A percentile compares a stretch with the other conserved stretches of the same genome.
These are phyloP conservation scores for Phoronis australis DNA, from an alignment of 2,888 invertebrate species.

Conservation along the genomic window DNA sequence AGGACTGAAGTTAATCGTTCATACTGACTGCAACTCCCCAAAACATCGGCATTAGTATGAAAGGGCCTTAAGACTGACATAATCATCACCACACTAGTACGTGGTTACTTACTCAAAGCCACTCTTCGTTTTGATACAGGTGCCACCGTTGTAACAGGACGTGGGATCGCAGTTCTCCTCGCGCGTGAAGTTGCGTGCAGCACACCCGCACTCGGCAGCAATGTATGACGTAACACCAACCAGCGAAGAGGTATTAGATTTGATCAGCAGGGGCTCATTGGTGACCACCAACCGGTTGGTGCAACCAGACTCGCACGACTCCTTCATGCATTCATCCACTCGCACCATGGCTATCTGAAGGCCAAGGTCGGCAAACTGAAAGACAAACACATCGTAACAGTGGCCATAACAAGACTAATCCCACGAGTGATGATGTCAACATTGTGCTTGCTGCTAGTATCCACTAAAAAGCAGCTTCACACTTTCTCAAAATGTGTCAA, in stretches of 20 bases:
- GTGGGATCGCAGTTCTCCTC: slow-evolving; percentile 67
- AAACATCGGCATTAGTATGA: no score
- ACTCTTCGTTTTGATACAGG: slow-evolving; percentile 63
- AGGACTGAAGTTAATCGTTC: no score
- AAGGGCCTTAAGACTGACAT: no score
- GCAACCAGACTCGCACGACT: slow-evolving; percentile 64
- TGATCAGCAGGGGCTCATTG: slow-evolving; percentile 66
- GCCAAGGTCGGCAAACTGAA: slow-evolving; percentile 82
- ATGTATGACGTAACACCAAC: slow-evolving; percentile 94
- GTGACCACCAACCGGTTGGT: slow-evolving; percentile 74
- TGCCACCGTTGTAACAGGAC: slow-evolving; percentile 87
- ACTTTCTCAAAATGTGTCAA: no score
- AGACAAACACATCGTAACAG: slow-evolving; percentile 4
- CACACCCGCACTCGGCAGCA: slow-evolving; percentile 69
- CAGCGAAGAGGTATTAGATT: slow-evolving; percentile 92
- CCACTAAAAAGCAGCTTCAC: no score
- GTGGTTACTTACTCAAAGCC: slow-evolving; percentile 28
- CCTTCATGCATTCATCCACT: slow-evolving; percentile 62
- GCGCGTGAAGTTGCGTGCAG: slow-evolving; percentile 65
- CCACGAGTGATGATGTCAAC: no score
- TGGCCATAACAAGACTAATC: no score
- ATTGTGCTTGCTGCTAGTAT: no score
- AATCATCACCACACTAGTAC: no score
- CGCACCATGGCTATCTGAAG: slow-evolving; percentile 97
- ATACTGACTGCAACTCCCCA: no score